Evolutionary conservation across 2,888 invertebrate species (phyloP), one percentile per base, ranked within the genome.

Genomic region (Cosmia pyralina): DNA sequence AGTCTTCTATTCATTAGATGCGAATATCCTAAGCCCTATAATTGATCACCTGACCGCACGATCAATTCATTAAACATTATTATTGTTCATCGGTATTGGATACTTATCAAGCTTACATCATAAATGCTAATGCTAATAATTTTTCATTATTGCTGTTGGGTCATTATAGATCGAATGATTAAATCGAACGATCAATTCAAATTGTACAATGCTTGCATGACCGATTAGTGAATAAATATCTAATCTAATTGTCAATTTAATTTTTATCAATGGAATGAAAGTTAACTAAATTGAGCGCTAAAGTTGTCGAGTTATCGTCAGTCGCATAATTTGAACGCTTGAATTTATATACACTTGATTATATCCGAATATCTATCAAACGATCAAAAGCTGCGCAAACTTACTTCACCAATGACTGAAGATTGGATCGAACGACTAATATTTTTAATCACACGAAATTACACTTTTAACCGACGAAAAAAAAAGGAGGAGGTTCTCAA

Each of bases 211-310:
- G 68, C 77, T 79, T 62, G 72, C 46, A 63, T 68, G 77, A 75
- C 59, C 57, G 68, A 69, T 60, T n/a, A 15, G 41, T 53, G 38
- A 74, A 74, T 69, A 73, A 73, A 71, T 68, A 67, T 63, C 59
- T 72, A 64, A 59, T 53, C 10, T 48, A 67, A 53, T 57, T 34
- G 57, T 62, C 34, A 62, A 52, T 65, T 55, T 44, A 55, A 50
- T 69, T 79, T 28, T 69, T 67, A 70, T 83, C 80, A 82, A 66
- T 82, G 81, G 83, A 80, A 75, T 83, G 80, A 72, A 59, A 62
- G 60, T 59, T 19, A 46, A 55, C 60, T 79, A 68, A 67, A 66
- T 79, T 83, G 83, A 83, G 74, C 81, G 64, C 58, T 68, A 69
- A 62, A 53, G 52, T 69, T 57, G 50, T 57, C 70, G 65, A 74